Base-by-base conservation (phyloP, 2,888 invertebrate genomes). In the Chrysolina oricalcia region DNA sequence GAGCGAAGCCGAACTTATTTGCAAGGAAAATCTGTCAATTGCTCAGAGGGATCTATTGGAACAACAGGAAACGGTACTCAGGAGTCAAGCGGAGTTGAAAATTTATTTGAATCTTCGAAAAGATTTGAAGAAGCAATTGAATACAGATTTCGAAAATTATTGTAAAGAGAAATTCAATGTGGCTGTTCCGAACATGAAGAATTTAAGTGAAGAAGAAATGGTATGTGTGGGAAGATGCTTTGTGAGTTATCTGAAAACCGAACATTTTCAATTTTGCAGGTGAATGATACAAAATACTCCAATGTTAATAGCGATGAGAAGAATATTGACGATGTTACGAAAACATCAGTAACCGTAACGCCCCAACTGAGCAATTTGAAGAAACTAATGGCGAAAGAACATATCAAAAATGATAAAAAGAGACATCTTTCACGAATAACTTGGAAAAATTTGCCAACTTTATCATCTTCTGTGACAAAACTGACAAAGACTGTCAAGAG, bases 51-150 rank as follows among this genome's bases (percentile, higher is more conserved):
- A 81, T 1, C 65, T 86, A 5, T 10, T 82, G 0, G 76, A 81
- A 53, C 85, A 87, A 72, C 86, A 87, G 79, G 88, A 88, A 80
- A 77, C 74, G 13, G 80, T 85, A 19, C 75, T 88, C 23, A 83
- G 78, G 46, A 35, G 77, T n/a, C 87, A 87, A 77, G 74, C 82
- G 10, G 79, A 81, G 73, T 77, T 88, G 21, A 84, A 84, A 72
- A 78, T 86, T 11, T 78, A 82, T 72, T 69, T 88, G 13, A 81
- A 84, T 53, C 80, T 81, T 70, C 80, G 83, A 62, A 81, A 82
- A 40, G 80, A 84, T 40, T 77, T 85, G 3, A 84, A 85, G 74
- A 83, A 83, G 21, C 80, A 80, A 35, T 74, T 88, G 10, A 79
- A 81, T 41, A 82, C 84, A 0, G 80, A 82, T 63, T 89, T 86